Percentiles rank a stretch among this genome's conserved stretches.
Conservation (phyloP, 2,797 vertebrate species). For the Neosilurus hyrtlii region DNA sequence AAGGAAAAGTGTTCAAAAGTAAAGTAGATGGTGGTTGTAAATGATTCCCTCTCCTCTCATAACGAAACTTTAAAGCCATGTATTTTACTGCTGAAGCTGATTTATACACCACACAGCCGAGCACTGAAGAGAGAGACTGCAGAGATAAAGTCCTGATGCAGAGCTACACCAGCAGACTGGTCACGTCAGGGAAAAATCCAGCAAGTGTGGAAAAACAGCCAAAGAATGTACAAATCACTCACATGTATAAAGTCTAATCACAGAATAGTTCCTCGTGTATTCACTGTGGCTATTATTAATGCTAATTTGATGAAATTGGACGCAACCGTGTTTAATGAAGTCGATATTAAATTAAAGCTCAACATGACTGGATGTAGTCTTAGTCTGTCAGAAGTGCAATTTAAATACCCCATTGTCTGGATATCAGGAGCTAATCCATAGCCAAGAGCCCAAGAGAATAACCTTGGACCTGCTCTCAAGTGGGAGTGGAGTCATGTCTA, state of each 20-base stretch:
- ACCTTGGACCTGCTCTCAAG: not conserved
- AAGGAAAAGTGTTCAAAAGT: slow-evolving; percentile 24
- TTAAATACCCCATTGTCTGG: not conserved
- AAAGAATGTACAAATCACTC: too few species aligned
- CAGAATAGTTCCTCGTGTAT: not conserved
- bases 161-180: not conserved
- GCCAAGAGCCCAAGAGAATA: not conserved
- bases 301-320: not conserved
- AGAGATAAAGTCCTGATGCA: not conserved
- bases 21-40: slow-evolving; percentile 25
- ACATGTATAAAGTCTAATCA: not conserved
- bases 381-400: not conserved
- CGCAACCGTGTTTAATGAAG: not conserved
- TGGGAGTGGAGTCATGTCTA: not conserved
- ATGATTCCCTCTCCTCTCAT: slow-evolving; percentile 45
- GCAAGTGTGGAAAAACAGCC: not conserved
- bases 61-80: slow-evolving; percentile 26
- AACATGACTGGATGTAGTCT: not conserved
- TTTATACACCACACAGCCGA: not conserved
- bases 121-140: not conserved
- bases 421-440: not conserved
- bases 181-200: not conserved
- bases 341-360: not conserved
- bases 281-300: not conserved
- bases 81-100: slow-evolving; percentile 42